phyloP scores from a whole-genome alignment of 2,888 invertebrate species.

The Gonocerus acuteangulatus region DNA sequence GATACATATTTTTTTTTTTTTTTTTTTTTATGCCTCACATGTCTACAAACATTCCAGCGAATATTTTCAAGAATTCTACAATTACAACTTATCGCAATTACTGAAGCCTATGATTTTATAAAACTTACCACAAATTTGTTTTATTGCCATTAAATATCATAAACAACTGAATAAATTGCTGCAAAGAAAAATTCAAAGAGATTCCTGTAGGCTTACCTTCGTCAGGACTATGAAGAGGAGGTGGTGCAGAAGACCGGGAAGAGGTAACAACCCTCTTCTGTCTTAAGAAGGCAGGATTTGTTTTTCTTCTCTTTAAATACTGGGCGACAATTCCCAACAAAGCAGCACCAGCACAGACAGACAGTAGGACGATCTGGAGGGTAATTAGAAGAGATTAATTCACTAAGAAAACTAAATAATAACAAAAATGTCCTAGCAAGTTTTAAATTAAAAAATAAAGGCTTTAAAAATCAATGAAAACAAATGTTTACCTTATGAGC shows the following conservation, averaged over 20 bases:
- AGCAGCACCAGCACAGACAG: slow-evolving; percentile 68
- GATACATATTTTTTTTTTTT: too few species aligned
- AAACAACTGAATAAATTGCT: too few species aligned
- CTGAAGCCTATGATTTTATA: too few species aligned
- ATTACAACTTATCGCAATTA: too few species aligned
- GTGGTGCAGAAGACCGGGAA: neutral
- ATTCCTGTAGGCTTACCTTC: neutral
- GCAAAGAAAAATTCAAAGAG: too few species aligned
- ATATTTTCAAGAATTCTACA: too few species aligned
- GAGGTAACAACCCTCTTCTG: slow-evolving; percentile 2
- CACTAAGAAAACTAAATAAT: neutral
- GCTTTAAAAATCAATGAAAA: neutral
- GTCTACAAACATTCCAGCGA: too few species aligned
- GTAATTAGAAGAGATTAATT: slow-evolving; percentile 39
- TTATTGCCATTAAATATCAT: too few species aligned
- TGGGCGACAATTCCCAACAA: slow-evolving; percentile 75
- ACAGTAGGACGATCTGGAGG: slow-evolving; percentile 65
- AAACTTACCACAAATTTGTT: too few species aligned
- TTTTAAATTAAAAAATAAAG: neutral
- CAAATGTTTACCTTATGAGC: slow-evolving; percentile 58
- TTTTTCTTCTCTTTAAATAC: slow-evolving; percentile 59
- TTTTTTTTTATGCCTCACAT: too few species aligned
- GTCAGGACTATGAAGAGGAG: slow-evolving; percentile 10
- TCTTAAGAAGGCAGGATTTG: slow-evolving; percentile 2
- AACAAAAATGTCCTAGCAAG: too few species aligned